Evolutionary conservation across 2,888 invertebrate genomes (phyloP), one percentile per base, ranked within the genome.

Genomic region (Drosophila cyrtoloma): DNA sequence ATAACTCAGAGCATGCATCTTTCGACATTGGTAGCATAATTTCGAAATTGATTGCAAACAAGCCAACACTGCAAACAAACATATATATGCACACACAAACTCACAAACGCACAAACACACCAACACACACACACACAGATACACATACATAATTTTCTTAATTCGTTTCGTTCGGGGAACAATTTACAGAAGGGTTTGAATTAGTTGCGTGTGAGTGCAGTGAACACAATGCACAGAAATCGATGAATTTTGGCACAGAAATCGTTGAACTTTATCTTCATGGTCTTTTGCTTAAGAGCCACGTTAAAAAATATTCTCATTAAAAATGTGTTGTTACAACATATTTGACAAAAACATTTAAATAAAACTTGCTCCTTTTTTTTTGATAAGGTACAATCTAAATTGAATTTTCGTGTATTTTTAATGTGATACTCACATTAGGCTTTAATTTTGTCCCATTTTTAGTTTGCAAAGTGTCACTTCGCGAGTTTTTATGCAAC

Each of bases 101-200:
- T 42, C 33, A 42, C 19, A 33, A 1, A 16, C 4, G 22, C 3
- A 28, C 28, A 44, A 28, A 14, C 30, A 44, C 33, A 35, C 2
- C 28, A 5, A 28, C 32, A 39, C n/a, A 16, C 10, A 52, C 32
- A 57, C 47, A 56, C 28, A 63, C 14, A 55, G 4, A 59, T 51
- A 26, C 19, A 65, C 30, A 65, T 50, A 56, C 42, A 55, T 59
- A n/a, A 63, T 69, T 63, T 66, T 68, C 52, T 52, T 66, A 57
- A 57, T 63, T 70, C 53, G 39, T 47, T 67, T 61, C 39, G 39
- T 39, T 69, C 22, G 33, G 35, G 63, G 57, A 60, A 70, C 81
- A 88, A 91, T 91, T 92, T 92, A 91, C 92, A 92, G 92, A 92
- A 91, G 89, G 84, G 84, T 83, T 89, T 90, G 85, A 88, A 75